Evolutionary conservation across 2,797 vertebrate species (phyloP).

Genomic region (Decapterus maruadsi): DNA sequence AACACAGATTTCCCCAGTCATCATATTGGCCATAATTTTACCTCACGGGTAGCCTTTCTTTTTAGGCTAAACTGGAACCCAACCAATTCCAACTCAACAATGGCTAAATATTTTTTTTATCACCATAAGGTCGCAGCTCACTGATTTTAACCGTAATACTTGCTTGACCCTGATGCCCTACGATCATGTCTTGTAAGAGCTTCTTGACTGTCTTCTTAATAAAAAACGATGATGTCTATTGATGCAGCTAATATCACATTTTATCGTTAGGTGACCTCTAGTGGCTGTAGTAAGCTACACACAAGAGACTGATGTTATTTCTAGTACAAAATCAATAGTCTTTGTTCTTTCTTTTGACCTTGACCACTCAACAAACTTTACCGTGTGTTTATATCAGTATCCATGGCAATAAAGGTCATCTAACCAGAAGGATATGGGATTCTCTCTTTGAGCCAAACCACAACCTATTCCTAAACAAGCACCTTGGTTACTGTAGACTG

Average conservation of each 20-base stretch:
- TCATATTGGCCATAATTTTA: not conserved
- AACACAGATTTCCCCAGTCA: not conserved
- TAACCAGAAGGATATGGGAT: too few species aligned
- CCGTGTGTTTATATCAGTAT: too few species aligned
- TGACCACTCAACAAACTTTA: too few species aligned
- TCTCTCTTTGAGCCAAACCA: too few species aligned
- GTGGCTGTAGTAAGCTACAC: not conserved
- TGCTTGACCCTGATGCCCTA: not conserved
- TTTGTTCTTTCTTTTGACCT: too few species aligned
- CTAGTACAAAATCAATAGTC: too few species aligned
- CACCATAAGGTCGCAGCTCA: conserved; percentile 2
- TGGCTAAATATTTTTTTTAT: too few species aligned
- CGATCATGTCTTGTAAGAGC: conserved; percentile 7
- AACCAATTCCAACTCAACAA: not conserved
- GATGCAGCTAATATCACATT: not conserved
- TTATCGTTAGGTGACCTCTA: too few species aligned
- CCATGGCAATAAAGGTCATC: too few species aligned
- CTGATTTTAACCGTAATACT: conserved; percentile 17
- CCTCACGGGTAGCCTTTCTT: not conserved
- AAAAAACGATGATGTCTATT: not conserved
- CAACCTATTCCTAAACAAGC: too few species aligned
- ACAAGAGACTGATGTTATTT: too few species aligned
- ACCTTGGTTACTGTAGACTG: too few species aligned
- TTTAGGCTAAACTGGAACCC: not conserved
- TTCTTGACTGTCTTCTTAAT: not conserved